A percentile compares a stretch with the other conserved stretches of the same genome.
Conservation (phyloP, 2,888 invertebrate genomes). For the Subacronicta megacephala region DNA sequence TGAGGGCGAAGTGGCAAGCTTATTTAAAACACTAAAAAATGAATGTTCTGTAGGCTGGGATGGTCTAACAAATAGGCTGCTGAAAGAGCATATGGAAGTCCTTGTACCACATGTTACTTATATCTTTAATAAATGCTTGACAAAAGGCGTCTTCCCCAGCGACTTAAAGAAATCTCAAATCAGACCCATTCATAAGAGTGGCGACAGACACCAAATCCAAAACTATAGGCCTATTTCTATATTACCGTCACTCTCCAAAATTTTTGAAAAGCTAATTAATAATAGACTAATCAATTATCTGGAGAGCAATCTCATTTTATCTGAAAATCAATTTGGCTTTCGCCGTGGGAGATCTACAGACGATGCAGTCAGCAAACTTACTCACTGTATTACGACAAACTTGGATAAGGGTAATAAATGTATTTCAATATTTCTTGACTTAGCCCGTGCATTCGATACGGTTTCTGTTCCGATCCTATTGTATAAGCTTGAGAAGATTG, state of each 20-base stretch:
- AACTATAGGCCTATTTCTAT: too few relatives aligned
- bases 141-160: not conserved
- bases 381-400: not conserved
- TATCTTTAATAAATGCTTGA: not conserved
- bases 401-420: not conserved
- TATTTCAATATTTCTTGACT: not conserved
- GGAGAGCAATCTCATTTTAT: not conserved
- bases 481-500: not conserved
- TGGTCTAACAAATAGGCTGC: not conserved
- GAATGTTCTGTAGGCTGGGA: not conserved
- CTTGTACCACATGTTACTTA: not conserved
- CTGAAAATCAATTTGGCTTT: not conserved
- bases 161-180: not conserved
- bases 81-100: not conserved
- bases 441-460: not conserved
- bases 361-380: not conserved
- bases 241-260: not conserved
- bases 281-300: not conserved
- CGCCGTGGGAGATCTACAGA: not conserved
- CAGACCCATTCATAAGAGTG: not conserved
- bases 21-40: not conserved
- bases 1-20: not conserved
- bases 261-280: not conserved
- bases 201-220: not conserved
- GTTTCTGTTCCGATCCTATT: not conserved